Evolutionary conservation across 2,113 vertebrate species (phyloP), one percentile per base, ranked within the genome.

Genomic region (Scolopax mira): DNA sequence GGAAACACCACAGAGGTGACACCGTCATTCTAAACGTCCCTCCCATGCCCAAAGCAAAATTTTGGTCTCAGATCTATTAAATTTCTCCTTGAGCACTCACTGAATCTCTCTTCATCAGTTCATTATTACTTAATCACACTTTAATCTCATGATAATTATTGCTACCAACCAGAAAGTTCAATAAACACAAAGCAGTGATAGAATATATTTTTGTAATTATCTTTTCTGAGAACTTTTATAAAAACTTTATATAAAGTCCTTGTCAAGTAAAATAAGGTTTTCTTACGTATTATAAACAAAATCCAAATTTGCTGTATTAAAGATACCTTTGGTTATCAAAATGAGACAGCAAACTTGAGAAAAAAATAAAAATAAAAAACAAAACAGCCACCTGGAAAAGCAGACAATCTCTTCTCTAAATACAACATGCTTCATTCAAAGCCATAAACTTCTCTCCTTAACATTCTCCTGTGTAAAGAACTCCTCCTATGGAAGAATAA

Each of bases 61-160:
- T 4, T 22, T 11, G 9, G 6, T 8, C 80, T 46, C 67, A 65
- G 9, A 72, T n/a, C 14, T 23, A 25, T 6, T 24, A 0, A 46
- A 39, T 5, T 72, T 22, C 69, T 94, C 44, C 67, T 73, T 42
- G 24, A 33, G 48, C n/a, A 71, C 39, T 79, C 74, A 44, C 28
- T 35, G 30, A 55, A 71, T 62, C 35, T 15, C 46, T 83, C 13
- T 18, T 33, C 57, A 35, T 74, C 54, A 60, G 39, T 17, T 70
- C 0, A 0, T 23, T 58, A 62, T 37, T 55, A 64, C 33, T 80
- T 66, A 87, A 84, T 49, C 37, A 61, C 16, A 30, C 27, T 82
- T 71, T 17, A 62, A 71, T 75, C 51, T 58, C 61, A 10, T 13
- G 4, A 44, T 66, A 88, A 85, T 91, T 49, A 74, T 11, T 55